These are phyloP conservation scores for Aurelia coerulea DNA, from an alignment of 30 jellyfish, hydroid and myxozoan genomes.

Conservation along the genomic window DNA sequence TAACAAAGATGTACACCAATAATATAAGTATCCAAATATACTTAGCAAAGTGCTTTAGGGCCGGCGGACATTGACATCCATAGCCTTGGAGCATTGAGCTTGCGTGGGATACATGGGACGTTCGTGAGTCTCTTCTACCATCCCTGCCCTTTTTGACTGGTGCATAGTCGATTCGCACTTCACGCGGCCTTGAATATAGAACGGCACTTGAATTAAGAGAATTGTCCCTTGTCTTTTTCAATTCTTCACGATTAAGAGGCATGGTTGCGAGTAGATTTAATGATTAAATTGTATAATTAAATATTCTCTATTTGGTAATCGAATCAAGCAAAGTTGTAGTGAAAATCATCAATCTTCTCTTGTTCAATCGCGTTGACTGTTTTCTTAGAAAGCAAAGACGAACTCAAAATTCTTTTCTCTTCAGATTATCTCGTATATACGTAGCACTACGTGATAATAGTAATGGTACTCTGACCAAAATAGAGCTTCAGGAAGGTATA, in stretches of 20 bases:
- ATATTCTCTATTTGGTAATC: background rate
- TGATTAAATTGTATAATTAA: background rate
- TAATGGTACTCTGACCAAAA: too few relatives aligned
- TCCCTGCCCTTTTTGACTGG: constrained; percentile 61
- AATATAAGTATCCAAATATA: constrained; percentile 78
- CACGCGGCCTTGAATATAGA: constrained; percentile 66
- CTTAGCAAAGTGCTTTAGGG: constrained; percentile 69
- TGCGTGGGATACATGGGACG: constrained; percentile 64
- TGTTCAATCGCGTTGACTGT: too few relatives aligned
- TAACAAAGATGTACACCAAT: constrained; percentile 69
- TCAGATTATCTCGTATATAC: too few relatives aligned
- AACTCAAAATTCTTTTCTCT: too few relatives aligned
- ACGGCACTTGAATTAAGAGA: constrained; percentile 67
- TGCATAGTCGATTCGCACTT: constrained; percentile 71
- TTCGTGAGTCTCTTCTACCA: constrained; percentile 57
- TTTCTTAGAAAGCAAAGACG: too few relatives aligned
- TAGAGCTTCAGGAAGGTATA: too few relatives aligned
- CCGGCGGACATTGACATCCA: constrained; percentile 83
- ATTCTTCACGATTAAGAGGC: constrained; percentile 55
- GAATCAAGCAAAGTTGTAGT: too few relatives aligned
- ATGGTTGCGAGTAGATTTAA: background rate
- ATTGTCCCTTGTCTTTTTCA: constrained; percentile 48
- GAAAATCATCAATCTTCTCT: background rate
- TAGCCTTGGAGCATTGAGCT: constrained; percentile 75
- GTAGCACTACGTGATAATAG: too few relatives aligned